Conservation (phyloP, 2,888 invertebrate species). For the Agriopis leucophaearia region DNA sequence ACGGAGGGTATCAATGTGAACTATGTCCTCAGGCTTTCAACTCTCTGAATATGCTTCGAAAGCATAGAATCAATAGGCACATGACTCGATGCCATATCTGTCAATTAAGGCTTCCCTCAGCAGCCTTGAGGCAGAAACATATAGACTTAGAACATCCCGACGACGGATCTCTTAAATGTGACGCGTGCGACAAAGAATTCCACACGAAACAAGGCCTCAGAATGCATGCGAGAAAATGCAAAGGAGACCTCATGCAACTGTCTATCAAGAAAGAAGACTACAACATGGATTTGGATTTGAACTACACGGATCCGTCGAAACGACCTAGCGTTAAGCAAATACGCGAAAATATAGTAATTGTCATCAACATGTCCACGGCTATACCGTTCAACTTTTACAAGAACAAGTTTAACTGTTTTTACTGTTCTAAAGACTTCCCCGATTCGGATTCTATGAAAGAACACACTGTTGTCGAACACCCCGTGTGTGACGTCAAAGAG, state of each 20-base stretch:
- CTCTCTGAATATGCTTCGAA: constrained; percentile 74
- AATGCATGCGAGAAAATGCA: constrained; percentile 78
- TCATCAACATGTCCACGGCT: constrained; percentile 81
- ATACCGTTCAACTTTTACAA: constrained; percentile 81
- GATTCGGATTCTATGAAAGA: constrained; percentile 77
- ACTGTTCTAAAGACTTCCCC: constrained; percentile 78
- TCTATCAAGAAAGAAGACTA: constrained; percentile 70
- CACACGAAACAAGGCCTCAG: constrained; percentile 77
- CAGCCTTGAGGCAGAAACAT: constrained; percentile 75
- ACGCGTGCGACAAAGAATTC: constrained; percentile 74
- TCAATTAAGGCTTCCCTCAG: constrained; percentile 73
- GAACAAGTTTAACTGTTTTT: constrained; percentile 81
- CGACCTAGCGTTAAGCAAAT: constrained; percentile 78
- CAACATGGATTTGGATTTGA: constrained; percentile 69
- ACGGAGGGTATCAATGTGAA: constrained; percentile 78
- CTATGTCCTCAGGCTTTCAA: constrained; percentile 70
- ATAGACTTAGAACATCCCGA: constrained; percentile 78
- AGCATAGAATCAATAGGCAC: constrained; percentile 75
- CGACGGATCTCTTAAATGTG: constrained; percentile 73
- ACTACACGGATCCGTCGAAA: constrained; percentile 64
- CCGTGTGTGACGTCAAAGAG: constrained; percentile 72
- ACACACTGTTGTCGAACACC: constrained; percentile 75
- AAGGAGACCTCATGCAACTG: constrained; percentile 62
- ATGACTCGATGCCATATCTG: constrained; percentile 74
- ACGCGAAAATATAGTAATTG: constrained; percentile 74